phyloP scores from a whole-genome alignment of 2,113 vertebrate species.

The Scolopax mira region DNA sequence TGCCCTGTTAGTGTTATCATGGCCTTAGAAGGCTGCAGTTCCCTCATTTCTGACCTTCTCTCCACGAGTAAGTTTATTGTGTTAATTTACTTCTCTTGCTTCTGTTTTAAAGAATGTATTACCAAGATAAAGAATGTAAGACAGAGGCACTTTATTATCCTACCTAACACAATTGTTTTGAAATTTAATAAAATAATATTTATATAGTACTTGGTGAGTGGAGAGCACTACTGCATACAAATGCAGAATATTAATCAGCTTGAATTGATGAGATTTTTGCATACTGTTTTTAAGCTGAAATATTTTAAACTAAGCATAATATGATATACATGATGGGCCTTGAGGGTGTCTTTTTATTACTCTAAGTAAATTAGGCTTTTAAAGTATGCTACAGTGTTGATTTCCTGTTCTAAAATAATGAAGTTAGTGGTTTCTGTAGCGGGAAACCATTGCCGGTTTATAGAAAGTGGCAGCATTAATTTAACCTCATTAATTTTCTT shows the following conservation, averaged over 20 bases:
- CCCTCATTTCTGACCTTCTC: neutral
- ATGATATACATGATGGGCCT: constrained; percentile 14
- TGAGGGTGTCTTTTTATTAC: constrained; percentile 43
- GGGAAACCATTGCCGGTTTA: constrained; percentile 10
- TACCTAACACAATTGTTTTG: neutral
- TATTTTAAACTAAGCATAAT: constrained; percentile 10
- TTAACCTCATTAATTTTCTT: constrained; percentile 37
- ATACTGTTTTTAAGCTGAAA: neutral
- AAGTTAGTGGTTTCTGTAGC: neutral
- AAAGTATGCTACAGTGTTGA: neutral
- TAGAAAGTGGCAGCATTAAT: constrained; percentile 40
- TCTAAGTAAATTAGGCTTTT: constrained; percentile 42
- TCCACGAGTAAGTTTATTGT: neutral
- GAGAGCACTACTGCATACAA: neutral
- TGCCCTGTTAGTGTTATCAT: neutral
- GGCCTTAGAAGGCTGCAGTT: neutral
- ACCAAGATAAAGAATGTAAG: neutral
- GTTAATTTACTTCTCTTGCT: neutral
- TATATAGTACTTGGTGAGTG: neutral
- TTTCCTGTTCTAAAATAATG: constrained; percentile 45
- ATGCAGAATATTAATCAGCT: constrained; percentile 12
- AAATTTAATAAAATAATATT: constrained; percentile 45
- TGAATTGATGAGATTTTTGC: neutral
- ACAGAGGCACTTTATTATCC: neutral
- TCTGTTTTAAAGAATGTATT: neutral